Conservation (phyloP, 53 echinoderm and acorn worm genomes). For the Henricia sp. region DNA sequence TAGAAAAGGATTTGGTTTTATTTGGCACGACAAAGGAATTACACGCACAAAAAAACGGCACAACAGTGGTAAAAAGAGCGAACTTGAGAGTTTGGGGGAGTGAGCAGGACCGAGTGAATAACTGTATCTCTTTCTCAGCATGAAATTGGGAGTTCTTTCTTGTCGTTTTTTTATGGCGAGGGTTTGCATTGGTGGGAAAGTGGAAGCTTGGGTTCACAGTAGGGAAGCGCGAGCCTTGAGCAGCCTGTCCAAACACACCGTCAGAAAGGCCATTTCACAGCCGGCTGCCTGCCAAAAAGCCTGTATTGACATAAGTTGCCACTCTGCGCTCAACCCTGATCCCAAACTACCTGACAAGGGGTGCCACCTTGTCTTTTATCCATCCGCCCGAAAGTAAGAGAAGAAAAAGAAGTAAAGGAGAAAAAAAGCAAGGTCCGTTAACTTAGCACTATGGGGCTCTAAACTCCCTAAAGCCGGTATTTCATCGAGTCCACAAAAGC, state of each 20-base stretch:
- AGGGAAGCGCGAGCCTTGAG: conserved; percentile 32
- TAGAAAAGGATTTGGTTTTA: conserved; percentile 29
- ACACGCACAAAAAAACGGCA: conserved; percentile 1
- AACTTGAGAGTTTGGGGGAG: conserved; percentile 36
- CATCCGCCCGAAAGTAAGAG: conserved; percentile 17
- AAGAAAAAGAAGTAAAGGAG: neutral
- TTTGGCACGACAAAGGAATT: conserved; percentile 12
- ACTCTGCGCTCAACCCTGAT: conserved; percentile 42
- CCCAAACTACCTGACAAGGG: conserved; percentile 37
- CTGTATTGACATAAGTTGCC: conserved; percentile 59
- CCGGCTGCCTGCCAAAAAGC: conserved; percentile 50
- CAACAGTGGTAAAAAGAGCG: conserved; percentile 26
- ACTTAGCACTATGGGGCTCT: conserved; percentile 40
- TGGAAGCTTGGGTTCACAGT: conserved; percentile 47
- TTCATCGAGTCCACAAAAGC: conserved; percentile 52
- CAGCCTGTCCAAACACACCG: conserved; percentile 52
- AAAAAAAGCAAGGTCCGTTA: conserved; percentile 43
- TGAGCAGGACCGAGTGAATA: conserved; percentile 29
- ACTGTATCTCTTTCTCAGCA: conserved; percentile 57
- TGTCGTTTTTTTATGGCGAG: conserved; percentile 1
- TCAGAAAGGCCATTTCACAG: conserved; percentile 56
- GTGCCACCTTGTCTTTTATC: conserved; percentile 56
- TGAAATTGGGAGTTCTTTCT: conserved; percentile 32
- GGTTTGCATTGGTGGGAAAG: conserved; percentile 38
- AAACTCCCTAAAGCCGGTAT: conserved; percentile 58